phyloP scores from a whole-genome alignment of 2,797 vertebrate genomes.

The Rhincodon typus region DNA sequence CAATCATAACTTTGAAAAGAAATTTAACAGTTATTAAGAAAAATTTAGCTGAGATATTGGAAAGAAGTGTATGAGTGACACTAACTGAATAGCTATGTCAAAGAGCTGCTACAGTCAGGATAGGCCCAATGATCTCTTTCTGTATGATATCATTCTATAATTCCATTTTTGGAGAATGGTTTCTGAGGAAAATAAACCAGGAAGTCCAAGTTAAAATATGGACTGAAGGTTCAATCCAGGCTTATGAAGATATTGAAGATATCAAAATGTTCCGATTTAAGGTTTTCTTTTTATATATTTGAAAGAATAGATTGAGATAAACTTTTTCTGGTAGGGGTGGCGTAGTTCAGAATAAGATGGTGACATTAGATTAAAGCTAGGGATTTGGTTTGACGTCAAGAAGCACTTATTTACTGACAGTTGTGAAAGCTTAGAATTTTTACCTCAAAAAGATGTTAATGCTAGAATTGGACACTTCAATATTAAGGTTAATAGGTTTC shows the following conservation, averaged over 20 bases:
- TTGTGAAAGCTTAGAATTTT: neutral
- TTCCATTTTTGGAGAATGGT: neutral
- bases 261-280: neutral
- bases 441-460: neutral
- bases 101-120: neutral
- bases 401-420: neutral
- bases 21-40: neutral
- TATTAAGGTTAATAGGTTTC: neutral
- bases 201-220: neutral
- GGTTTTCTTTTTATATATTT: neutral
- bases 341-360: no score
- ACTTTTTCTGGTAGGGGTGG: no score
- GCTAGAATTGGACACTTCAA: neutral
- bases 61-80: neutral
- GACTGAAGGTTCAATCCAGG: neutral
- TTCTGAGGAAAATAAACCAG: neutral
- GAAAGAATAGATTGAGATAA: neutral
- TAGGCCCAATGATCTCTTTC: neutral
- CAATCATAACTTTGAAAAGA: neutral
- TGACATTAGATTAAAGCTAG: neutral
- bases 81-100: neutral
- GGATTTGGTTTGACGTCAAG: neutral
- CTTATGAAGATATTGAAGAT: neutral
- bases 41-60: neutral
- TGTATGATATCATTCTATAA: neutral